Evolutionary conservation across 2,797 vertebrate species (phyloP), one percentile per base, ranked within the genome.

Genomic region (Hypotaenidia philippensis): DNA sequence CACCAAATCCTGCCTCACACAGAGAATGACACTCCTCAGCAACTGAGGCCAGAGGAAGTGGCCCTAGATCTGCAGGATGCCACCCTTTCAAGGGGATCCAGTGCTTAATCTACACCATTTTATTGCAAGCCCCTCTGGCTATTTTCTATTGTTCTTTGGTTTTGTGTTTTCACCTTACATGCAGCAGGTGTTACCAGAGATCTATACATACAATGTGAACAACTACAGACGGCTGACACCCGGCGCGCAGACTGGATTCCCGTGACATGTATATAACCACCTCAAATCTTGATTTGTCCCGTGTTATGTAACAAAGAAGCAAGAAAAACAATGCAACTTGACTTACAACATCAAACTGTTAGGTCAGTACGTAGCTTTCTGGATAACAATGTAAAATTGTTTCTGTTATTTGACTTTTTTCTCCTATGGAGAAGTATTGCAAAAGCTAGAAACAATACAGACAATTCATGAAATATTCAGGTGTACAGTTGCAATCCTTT

Each of bases 381-480:
- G 32, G 22, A 31, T 29, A 83, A 53, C 0, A 1, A 61, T 56
- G 66, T 50, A 57, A 77, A 89, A 89, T 53, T 36, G 21, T 72
- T 59, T 34, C 44, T 60, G 11, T 60, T 80, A 21, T 27, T 53
- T 53, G 18, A 13, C 55, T 80, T 40, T 44, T 47, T 47, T 81
- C 85, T 52, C 41, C 66, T 53, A 38, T 65, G 55, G 17, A 63
- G 31, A 60, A 79, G 57, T 59, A 57, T 44, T 89, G 47, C 53
- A 90, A 83, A 88, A 83, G n/a, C 19, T 69, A 89, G 50, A 90
- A 94, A 87, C 45, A 86, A 77, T 68, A 78, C 57, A 21, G 49
- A 72, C 50, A 71, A 79, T 88, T 95, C 91, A 95, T 91, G 27
- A 94, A 97, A 93, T 80, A 94, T 92, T 90, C 93, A 93, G 63